Conservation (phyloP, 2,113 vertebrate species). For the Athene cunicularia region DNA sequence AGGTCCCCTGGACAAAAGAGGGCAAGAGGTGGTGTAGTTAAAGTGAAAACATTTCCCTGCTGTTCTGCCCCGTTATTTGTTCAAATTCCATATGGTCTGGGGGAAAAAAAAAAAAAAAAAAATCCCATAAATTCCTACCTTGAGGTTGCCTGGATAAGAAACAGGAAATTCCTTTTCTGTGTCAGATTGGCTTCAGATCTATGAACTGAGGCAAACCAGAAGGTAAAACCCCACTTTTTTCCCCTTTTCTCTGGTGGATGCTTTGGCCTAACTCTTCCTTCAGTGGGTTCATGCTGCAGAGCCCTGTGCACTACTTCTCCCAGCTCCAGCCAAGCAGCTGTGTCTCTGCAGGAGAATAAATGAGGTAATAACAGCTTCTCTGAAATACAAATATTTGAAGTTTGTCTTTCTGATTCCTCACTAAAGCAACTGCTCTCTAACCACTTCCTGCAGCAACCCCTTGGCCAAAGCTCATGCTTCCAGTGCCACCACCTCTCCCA, state of each 20-base stretch:
- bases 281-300: rapidly evolving
- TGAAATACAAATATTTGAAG: neutral
- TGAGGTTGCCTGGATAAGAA: neutral
- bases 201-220: neutral
- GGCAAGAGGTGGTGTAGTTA: neutral
- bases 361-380: neutral
- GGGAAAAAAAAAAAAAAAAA: neutral
- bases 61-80: neutral
- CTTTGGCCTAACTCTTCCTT: neutral
- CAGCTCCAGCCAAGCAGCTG: neutral
- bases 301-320: neutral
- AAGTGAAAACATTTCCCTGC: neutral
- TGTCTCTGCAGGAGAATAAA: neutral
- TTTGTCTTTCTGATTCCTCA: neutral
- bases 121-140: neutral
- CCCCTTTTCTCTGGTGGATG: no score
- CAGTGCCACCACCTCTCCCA: neutral
- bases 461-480: rapidly evolving
- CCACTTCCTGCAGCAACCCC: neutral
- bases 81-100: neutral
- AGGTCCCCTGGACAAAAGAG: neutral
- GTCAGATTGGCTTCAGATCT: neutral
- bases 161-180: neutral
- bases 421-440: no score
- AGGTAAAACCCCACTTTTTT: neutral